Conservation (phyloP, 2,888 invertebrate species). For the Drosophila trichaetosa region DNA sequence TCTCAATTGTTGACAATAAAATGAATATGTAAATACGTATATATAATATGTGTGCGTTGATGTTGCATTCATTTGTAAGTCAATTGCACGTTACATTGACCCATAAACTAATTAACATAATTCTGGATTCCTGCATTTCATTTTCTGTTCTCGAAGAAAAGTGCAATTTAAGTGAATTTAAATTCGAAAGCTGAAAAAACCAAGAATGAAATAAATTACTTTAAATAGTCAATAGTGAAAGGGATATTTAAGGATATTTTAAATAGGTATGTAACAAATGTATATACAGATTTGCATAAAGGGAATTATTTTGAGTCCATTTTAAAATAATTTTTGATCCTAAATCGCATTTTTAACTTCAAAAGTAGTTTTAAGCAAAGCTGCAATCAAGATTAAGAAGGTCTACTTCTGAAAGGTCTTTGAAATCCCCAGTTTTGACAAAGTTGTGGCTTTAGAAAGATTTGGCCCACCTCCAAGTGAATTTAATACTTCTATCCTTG, state of each 20-base stretch:
- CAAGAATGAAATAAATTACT: neutral
- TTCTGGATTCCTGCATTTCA: constrained; percentile 66
- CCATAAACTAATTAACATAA: constrained; percentile 74
- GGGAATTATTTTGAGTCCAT: neutral
- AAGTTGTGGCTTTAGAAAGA: neutral
- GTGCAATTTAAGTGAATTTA: constrained; percentile 10
- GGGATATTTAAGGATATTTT: neutral
- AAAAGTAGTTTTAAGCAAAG: neutral
- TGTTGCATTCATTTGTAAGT: constrained; percentile 16
- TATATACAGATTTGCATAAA: neutral
- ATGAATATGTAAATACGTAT: neutral
- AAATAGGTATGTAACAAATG: neutral
- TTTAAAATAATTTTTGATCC: neutral
- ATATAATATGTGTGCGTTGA: neutral
- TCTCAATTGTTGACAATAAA: constrained; percentile 43
- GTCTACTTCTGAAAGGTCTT: no score
- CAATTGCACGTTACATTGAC: constrained; percentile 58
- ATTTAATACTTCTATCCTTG: neutral
- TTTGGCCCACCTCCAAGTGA: neutral
- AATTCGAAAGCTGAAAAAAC: neutral
- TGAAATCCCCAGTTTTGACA: neutral
- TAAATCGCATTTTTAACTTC: neutral
- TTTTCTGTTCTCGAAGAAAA: constrained; percentile 34
- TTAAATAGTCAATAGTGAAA: neutral
- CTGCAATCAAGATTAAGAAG: no score